phyloP scores from a whole-genome alignment of 2,113 vertebrate species.

The Semicossyphus pulcher region DNA sequence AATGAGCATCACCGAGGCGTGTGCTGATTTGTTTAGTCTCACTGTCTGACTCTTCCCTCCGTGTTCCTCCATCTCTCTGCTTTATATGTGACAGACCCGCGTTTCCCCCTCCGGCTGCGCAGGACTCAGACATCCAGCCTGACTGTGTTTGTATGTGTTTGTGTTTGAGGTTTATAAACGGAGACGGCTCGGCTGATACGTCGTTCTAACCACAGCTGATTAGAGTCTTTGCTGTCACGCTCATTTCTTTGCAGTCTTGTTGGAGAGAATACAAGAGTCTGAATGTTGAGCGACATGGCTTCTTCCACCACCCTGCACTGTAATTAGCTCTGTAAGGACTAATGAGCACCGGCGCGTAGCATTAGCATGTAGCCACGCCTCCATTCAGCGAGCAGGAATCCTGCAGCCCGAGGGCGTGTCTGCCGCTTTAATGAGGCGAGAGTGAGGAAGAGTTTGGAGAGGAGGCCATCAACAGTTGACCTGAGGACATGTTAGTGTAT shows the following conservation, averaged over 20 bases:
- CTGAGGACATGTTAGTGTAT: constrained; percentile 14
- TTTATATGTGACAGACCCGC: neutral
- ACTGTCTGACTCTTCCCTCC: too few species aligned
- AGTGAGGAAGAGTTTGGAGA: neutral
- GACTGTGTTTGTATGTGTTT: neutral
- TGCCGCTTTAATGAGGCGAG: neutral
- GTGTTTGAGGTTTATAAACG: neutral
- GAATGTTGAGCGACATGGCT: too few species aligned
- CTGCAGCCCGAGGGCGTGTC: constrained; percentile 26
- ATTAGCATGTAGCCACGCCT: constrained; percentile 29
- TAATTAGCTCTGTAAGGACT: neutral
- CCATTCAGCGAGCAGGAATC: constrained; percentile 22
- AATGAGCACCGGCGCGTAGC: constrained; percentile 2
- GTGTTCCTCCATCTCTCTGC: too few species aligned
- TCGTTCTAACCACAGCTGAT: too few species aligned
- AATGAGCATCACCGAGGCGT: too few species aligned
- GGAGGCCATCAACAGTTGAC: neutral
- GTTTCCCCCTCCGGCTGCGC: neutral
- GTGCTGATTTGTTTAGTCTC: too few species aligned
- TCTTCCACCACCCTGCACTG: neutral
- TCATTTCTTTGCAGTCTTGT: neutral
- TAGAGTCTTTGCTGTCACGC: neutral
- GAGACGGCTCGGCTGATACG: neutral
- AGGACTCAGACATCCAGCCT: neutral
- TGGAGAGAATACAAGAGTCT: too few species aligned